Evolutionary conservation across 2,888 invertebrate species (phyloP).

Genomic region (Rhimphoctona megacephalus): DNA sequence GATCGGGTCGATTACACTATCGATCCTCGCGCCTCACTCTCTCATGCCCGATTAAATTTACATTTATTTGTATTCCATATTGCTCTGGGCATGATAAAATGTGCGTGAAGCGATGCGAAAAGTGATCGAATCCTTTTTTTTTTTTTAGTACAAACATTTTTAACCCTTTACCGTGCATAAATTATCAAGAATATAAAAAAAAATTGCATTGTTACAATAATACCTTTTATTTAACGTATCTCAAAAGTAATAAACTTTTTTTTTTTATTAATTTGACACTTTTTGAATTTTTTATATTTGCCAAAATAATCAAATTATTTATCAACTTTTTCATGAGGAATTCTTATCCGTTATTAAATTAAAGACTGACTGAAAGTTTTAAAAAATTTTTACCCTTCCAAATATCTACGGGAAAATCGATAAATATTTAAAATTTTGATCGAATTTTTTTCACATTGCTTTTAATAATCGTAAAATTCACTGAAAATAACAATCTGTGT

Average conservation of each 20-base stretch:
- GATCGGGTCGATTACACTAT: conserved; percentile 55
- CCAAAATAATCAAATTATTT: not conserved
- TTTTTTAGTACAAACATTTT: not conserved
- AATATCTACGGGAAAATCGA: not conserved
- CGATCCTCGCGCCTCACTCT: conserved; percentile 64
- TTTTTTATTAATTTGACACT: not conserved
- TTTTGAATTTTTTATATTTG: not conserved
- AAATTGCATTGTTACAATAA: not conserved
- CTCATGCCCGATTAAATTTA: conserved; percentile 29
- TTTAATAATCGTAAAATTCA: too few species aligned
- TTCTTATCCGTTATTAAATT: not conserved
- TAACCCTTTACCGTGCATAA: not conserved
- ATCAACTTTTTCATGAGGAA: not conserved
- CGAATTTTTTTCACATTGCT: not conserved
- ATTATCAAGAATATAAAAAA: not conserved
- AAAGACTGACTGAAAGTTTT: not conserved
- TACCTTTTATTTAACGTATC: too few species aligned
- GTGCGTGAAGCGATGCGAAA: not conserved
- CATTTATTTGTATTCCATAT: conserved; percentile 49
- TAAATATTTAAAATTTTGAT: not conserved
- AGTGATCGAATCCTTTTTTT: not conserved
- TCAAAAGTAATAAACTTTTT: not conserved
- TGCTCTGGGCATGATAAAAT: conserved; percentile 3
- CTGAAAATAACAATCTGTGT: too few species aligned
- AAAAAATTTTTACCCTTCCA: not conserved